Evolutionary conservation across 2,888 invertebrate species (phyloP).

Genomic region (Napeogenes sylphis): DNA sequence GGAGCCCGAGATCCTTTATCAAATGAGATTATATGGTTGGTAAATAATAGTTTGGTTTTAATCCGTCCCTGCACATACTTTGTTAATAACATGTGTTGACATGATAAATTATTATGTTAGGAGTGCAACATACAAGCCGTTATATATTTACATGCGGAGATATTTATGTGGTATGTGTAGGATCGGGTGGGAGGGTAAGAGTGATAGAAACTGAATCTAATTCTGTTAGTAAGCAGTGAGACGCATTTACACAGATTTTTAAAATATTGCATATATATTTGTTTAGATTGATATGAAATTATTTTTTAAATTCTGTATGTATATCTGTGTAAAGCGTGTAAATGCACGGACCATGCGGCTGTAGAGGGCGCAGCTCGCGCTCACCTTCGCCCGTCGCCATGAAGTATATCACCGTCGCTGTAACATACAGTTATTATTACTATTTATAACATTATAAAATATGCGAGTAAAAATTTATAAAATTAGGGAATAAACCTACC

Average conservation of each 20-base stretch:
- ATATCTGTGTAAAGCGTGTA: conserved; percentile 11
- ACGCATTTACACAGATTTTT: conserved; percentile 13
- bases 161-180: not conserved
- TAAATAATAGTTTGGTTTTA: not conserved
- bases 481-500: too few species aligned
- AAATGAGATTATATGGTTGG: not conserved
- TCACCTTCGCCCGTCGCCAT: conserved; percentile 62
- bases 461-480: too few species aligned
- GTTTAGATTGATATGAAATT: not conserved
- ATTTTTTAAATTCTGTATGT: not conserved
- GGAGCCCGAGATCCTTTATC: conserved; percentile 4
- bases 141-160: conserved; percentile 4
- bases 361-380: conserved; percentile 68
- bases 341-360: conserved; percentile 61
- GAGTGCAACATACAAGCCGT: too few species aligned
- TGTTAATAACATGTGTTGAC: too few species aligned
- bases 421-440: conserved; percentile 24
- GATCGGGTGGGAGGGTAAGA: too few species aligned
- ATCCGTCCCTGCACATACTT: too few species aligned
- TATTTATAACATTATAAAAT: not conserved
- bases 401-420: conserved; percentile 75
- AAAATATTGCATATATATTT: not conserved
- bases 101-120: too few species aligned
- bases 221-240: conserved; percentile 5
- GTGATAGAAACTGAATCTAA: too few species aligned